Conservation (phyloP, 2,797 vertebrate species). For the Carapus acus region DNA sequence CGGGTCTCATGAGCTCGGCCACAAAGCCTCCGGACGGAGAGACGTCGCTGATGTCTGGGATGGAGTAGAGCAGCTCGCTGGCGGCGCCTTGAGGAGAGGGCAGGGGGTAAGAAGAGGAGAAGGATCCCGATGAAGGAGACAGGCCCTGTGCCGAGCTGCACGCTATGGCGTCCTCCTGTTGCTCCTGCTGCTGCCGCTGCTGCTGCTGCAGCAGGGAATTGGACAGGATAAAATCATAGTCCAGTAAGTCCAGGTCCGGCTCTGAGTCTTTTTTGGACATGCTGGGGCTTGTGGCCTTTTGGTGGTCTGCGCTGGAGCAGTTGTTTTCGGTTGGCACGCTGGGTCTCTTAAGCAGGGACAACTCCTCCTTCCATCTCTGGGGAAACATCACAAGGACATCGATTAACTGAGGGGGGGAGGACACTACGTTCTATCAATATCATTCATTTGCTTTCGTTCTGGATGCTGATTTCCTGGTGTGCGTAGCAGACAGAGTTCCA, state of each 20-base stretch:
- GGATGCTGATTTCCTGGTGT: background rate
- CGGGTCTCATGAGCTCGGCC: slow-evolving; percentile 92
- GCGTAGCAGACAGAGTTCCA: background rate
- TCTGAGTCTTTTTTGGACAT: slow-evolving; percentile 83
- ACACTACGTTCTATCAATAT: background rate
- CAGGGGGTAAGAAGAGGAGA: slow-evolving; percentile 76
- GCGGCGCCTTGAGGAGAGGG: slow-evolving; percentile 71
- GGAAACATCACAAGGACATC: slow-evolving; percentile 50
- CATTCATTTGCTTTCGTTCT: background rate
- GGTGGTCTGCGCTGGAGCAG: slow-evolving; percentile 64
- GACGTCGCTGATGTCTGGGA: slow-evolving; percentile 90
- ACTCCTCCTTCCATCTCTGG: slow-evolving; percentile 93
- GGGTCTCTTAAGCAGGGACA: slow-evolving; percentile 83
- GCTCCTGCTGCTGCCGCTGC: slow-evolving; percentile 67
- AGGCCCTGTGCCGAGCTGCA: slow-evolving; percentile 72
- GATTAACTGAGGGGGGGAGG: slow-evolving; percentile 4
- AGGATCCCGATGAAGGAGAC: slow-evolving; percentile 73
- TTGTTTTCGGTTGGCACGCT: slow-evolving; percentile 73
- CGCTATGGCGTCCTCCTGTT: slow-evolving; percentile 60
- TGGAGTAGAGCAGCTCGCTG: slow-evolving; percentile 73
- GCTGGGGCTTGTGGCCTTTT: slow-evolving; percentile 58
- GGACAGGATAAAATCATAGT: slow-evolving; percentile 97
- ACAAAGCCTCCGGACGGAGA: slow-evolving; percentile 94
- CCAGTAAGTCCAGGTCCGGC: slow-evolving; percentile 84
- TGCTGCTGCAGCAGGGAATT: slow-evolving; percentile 87